A percentile compares a stretch with the other conserved stretches of the same genome.
These are phyloP conservation scores for Suillia variegata DNA, from an alignment of 2,888 invertebrate genomes.

Conservation along the genomic window DNA sequence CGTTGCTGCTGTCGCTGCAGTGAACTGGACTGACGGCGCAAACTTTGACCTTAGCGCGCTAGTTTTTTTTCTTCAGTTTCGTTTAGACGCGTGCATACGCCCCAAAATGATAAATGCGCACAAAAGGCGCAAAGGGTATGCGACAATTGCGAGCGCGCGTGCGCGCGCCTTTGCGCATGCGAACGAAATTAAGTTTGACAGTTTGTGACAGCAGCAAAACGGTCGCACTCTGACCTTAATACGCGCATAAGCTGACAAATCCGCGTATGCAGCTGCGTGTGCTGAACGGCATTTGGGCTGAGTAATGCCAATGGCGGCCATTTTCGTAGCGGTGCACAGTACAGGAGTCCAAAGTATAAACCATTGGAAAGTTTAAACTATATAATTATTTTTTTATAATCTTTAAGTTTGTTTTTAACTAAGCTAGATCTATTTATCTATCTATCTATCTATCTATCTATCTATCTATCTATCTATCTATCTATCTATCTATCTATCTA, in stretches of 20 bases:
- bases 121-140: background rate
- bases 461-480: no score
- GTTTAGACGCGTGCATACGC: background rate
- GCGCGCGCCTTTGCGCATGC: background rate
- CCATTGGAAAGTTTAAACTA: no score
- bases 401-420: no score
- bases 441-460: no score
- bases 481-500: no score
- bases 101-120: background rate
- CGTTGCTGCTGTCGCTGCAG: no score
- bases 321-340: background rate
- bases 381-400: no score
- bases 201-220: slow-evolving; percentile 39
- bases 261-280: background rate
- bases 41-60: background rate
- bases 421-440: no score
- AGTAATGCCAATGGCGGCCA: background rate
- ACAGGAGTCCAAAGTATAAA: no score
- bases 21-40: background rate
- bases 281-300: slow-evolving; percentile 1
- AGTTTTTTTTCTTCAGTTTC: no score
- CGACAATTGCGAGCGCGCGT: background rate
- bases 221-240: slow-evolving; percentile 51
- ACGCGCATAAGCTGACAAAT: slow-evolving; percentile 29
- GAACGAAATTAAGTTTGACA: slow-evolving; percentile 49